Conservation (phyloP, 2,797 vertebrate species). For the Coluber constrictor region DNA sequence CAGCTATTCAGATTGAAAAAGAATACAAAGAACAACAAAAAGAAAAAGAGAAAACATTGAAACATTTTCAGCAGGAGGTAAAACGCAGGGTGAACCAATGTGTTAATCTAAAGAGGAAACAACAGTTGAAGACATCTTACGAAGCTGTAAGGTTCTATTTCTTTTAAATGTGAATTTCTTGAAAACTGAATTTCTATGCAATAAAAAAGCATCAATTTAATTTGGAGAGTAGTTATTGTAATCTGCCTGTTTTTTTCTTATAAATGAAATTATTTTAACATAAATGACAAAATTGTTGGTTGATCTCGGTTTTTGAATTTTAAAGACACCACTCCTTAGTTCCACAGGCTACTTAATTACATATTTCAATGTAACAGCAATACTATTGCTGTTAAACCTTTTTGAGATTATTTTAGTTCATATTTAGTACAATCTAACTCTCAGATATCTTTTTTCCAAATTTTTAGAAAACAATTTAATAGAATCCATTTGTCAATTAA, state of each 20-base stretch:
- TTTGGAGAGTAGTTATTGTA: not conserved
- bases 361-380: not conserved
- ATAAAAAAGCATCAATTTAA: not conserved
- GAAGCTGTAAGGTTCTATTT: conserved; percentile 67
- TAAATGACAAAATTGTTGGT: not conserved
- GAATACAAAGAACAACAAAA: conserved; percentile 70
- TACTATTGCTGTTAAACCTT: not conserved
- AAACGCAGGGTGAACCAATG: conserved; percentile 82
- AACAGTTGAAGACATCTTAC: conserved; percentile 67
- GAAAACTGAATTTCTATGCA: not conserved
- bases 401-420: not conserved
- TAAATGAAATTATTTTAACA: not conserved
- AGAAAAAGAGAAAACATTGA: conserved; percentile 76
- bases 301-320: not conserved
- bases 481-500: not conserved
- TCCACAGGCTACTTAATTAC: not conserved
- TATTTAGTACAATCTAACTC: not conserved
- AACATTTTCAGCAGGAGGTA: conserved; percentile 82
- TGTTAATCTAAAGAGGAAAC: conserved; percentile 65
- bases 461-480: not conserved
- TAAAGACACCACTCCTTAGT: not conserved
- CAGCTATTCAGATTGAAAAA: conserved; percentile 77
- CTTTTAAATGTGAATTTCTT: not conserved
- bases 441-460: not conserved
- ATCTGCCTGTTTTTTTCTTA: not conserved